phyloP scores from a whole-genome alignment of 2,113 vertebrate genomes.

The Phaethon lepturus region DNA sequence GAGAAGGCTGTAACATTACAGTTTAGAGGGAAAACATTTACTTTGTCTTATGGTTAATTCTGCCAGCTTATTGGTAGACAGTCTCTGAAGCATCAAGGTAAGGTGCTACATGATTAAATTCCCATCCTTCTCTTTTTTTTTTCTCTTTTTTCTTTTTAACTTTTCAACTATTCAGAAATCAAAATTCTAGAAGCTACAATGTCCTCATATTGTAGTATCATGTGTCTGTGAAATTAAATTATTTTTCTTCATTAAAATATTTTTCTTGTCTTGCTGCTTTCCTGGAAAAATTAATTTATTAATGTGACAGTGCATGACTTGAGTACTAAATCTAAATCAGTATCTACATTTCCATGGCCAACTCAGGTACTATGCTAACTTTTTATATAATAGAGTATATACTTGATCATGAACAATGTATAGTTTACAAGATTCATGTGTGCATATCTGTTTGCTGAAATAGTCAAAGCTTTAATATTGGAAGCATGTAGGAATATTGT shows the following conservation, averaged over 20 bases:
- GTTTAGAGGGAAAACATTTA: slow-evolving; percentile 92
- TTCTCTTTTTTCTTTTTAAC: background rate
- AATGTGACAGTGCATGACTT: slow-evolving; percentile 48
- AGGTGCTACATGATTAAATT: background rate
- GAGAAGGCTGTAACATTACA: slow-evolving; percentile 89
- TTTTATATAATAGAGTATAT: background rate
- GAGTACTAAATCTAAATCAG: slow-evolving; percentile 28
- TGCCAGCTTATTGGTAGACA: slow-evolving; percentile 86
- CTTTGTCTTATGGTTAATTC: slow-evolving; percentile 88
- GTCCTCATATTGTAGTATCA: background rate
- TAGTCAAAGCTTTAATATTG: background rate
- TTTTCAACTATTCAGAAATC: background rate
- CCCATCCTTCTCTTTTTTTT: background rate
- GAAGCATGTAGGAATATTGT: background rate
- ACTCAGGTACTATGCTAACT: slow-evolving; percentile 44
- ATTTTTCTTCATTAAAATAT: background rate
- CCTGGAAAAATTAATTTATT: slow-evolving; percentile 25
- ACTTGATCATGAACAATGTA: background rate
- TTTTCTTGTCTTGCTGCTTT: slow-evolving; percentile 27
- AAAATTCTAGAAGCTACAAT: background rate
- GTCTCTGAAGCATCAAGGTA: slow-evolving; percentile 88
- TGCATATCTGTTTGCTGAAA: background rate
- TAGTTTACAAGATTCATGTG: background rate
- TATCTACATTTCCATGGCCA: background rate
- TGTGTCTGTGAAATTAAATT: background rate